A percentile compares a stretch with the other conserved stretches of the same genome.
Evolutionary conservation across 2,888 invertebrate species (phyloP).

Genomic region (Conops quadrifasciatus): DNA sequence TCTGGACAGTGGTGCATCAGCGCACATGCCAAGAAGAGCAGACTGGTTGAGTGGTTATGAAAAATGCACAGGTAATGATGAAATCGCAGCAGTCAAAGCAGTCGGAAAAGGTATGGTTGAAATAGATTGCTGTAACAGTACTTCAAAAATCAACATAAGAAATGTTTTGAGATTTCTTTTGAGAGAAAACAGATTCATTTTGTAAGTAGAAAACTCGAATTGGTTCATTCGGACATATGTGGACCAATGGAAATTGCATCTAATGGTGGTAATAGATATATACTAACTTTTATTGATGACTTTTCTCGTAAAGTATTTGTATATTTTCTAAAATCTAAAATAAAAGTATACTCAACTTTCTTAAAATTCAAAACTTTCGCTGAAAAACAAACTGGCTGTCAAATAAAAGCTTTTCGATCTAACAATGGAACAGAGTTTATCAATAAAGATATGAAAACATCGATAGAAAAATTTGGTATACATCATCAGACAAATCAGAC

Average conservation of each 20-base stretch:
- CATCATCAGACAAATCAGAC: slow-evolving; percentile 30
- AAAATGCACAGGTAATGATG: slow-evolving; percentile 26
- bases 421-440: slow-evolving; percentile 15
- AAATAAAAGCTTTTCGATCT: slow-evolving; percentile 31
- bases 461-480: slow-evolving; percentile 15
- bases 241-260: too few species aligned
- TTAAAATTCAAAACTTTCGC: slow-evolving; percentile 18
- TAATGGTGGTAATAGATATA: slow-evolving; percentile 1
- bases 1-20: slow-evolving; percentile 34
- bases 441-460: slow-evolving; percentile 20
- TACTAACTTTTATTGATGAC: slow-evolving; percentile 36
- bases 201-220: too few species aligned
- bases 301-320: too few species aligned
- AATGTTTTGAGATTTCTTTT: slow-evolving; percentile 37
- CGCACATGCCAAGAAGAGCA: slow-evolving; percentile 38
- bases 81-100: slow-evolving; percentile 23
- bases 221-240: too few species aligned
- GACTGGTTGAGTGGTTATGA: slow-evolving; percentile 22
- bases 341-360: too few species aligned
- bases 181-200: too few species aligned
- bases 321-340: too few species aligned
- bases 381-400: slow-evolving; percentile 25
- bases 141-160: slow-evolving; percentile 31
- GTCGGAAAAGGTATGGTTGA: slow-evolving; percentile 33
- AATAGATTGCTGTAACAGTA: slow-evolving; percentile 20